These are phyloP conservation scores for Amphibalanus amphitrite DNA, from an alignment of 1,140 invertebrate genomes.

Conservation along the genomic window DNA sequence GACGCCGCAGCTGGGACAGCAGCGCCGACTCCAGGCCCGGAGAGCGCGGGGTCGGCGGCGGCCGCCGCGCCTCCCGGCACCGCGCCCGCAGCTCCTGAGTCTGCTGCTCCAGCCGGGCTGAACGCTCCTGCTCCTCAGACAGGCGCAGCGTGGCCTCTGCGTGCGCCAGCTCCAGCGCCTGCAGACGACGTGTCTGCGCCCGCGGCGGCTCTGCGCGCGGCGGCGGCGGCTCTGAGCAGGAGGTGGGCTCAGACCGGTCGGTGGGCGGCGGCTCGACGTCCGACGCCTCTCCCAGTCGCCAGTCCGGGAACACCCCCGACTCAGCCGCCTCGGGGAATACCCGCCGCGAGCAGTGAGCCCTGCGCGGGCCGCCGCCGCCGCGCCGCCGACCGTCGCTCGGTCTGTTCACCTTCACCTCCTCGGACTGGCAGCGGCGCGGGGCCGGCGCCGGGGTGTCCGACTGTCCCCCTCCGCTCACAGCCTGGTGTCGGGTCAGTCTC, in stretches of 20 bases:
- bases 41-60: no score
- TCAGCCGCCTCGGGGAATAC: neutral
- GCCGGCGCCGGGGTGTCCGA: no score
- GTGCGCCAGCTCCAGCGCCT: neutral
- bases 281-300: neutral
- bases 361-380: no score
- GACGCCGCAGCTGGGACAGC: neutral
- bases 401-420: no score
- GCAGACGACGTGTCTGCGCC: neutral
- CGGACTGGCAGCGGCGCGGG: no score
- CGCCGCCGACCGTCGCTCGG: no score
- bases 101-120: neutral
- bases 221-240: neutral
- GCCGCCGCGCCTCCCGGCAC: neutral
- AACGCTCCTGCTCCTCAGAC: neutral
- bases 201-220: no score
- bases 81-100: neutral
- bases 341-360: neutral
- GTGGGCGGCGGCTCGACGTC: neutral
- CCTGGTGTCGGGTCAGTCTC: neutral
- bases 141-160: neutral
- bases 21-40: neutral
- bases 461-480: no score
- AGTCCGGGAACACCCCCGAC: neutral
- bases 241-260: neutral